A percentile compares a stretch with the other conserved stretches of the same genome.
These are phyloP conservation scores for Rhinophrynus dorsalis DNA, from an alignment of 2,797 vertebrate species.

Conservation along the genomic window DNA sequence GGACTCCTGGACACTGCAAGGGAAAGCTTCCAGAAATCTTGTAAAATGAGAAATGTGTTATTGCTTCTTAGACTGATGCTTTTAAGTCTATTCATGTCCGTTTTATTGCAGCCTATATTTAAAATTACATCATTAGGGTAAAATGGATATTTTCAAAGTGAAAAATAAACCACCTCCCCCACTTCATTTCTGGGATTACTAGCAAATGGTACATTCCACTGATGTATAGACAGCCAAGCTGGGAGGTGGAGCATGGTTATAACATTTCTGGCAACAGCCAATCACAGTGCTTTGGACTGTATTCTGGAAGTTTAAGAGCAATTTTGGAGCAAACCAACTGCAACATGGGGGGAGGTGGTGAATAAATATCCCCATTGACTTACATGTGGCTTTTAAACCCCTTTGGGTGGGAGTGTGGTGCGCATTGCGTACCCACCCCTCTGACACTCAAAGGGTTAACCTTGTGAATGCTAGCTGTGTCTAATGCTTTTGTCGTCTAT, in stretches of 20 bases:
- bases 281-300: background rate
- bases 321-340: too few species aligned
- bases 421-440: too few species aligned
- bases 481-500: too few species aligned
- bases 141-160: background rate
- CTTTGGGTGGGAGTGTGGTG: too few species aligned
- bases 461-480: too few species aligned
- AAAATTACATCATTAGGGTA: background rate
- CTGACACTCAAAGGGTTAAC: too few species aligned
- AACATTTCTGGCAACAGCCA: background rate
- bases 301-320: too few species aligned
- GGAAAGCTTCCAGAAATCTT: background rate
- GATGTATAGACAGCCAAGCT: background rate
- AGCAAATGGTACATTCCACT: slow-evolving; percentile 14
- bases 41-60: slow-evolving; percentile 19
- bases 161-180: background rate
- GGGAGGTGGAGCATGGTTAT: background rate
- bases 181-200: background rate
- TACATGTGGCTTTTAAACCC: too few species aligned
- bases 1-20: background rate
- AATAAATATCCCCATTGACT: too few species aligned
- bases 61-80: slow-evolving; percentile 27
- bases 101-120: background rate
- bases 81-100: background rate
- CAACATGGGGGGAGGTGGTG: too few species aligned